A percentile compares a stretch with the other conserved stretches of the same genome.
Evolutionary conservation across 2,113 vertebrate species (phyloP).

Genomic region (Cephalopholis sonnerati): DNA sequence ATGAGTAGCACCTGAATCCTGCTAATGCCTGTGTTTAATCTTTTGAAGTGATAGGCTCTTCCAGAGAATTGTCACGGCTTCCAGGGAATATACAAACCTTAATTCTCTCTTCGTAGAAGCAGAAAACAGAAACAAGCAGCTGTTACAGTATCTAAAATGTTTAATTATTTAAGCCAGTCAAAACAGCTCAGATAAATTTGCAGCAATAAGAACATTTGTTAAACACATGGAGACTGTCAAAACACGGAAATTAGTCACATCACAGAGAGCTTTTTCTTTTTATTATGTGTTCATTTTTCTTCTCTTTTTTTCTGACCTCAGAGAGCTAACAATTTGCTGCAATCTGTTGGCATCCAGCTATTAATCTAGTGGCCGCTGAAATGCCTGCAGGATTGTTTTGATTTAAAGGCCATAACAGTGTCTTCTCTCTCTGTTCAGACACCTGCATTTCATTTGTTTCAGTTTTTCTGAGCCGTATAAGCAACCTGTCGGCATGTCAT

Average conservation of each 20-base stretch:
- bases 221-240: constrained; percentile 58
- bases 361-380: constrained; percentile 91
- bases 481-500: constrained; percentile 90
- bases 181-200: constrained; percentile 43
- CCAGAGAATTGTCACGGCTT: neutral
- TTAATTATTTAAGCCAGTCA: constrained; percentile 59
- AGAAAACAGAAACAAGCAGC: constrained; percentile 39
- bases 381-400: constrained; percentile 88
- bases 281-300: constrained; percentile 41
- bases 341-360: constrained; percentile 89
- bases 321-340: constrained; percentile 83
- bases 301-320: constrained; percentile 45
- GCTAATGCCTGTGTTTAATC: constrained; percentile 46
- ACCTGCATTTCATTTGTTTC: constrained; percentile 94
- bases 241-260: constrained; percentile 62
- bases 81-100: constrained; percentile 35
- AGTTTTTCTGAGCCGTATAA: constrained; percentile 89
- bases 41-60: constrained; percentile 38
- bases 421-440: constrained; percentile 89
- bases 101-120: constrained; percentile 18
- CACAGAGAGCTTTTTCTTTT: constrained; percentile 48
- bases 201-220: constrained; percentile 58
- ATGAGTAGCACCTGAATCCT: constrained; percentile 30
- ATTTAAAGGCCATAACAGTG: constrained; percentile 92
- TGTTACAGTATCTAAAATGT: constrained; percentile 44